phyloP scores from a whole-genome alignment of 2,888 invertebrate genomes.

The Salpingus planirostris region DNA sequence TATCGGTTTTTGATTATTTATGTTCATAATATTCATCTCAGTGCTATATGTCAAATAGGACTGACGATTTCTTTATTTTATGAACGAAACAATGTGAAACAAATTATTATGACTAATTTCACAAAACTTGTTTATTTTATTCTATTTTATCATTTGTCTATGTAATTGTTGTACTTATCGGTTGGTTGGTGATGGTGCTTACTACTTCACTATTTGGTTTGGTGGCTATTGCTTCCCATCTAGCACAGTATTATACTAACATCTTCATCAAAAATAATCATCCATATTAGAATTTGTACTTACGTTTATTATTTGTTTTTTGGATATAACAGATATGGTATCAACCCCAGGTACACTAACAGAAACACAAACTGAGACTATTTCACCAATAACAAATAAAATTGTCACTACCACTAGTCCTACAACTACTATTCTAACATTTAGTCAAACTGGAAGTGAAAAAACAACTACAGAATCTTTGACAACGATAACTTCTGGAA shows the following conservation, averaged over 20 bases:
- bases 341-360: conserved; percentile 41
- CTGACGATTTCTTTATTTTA: conserved; percentile 22
- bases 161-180: too few species aligned
- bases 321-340: conserved; percentile 41
- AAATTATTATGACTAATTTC: conserved; percentile 22
- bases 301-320: conserved; percentile 21
- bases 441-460: conserved; percentile 19
- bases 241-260: conserved; percentile 21
- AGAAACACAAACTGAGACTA: conserved; percentile 34
- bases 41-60: conserved; percentile 25
- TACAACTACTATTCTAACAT: conserved; percentile 30
- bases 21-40: conserved; percentile 12
- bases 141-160: conserved; percentile 4
- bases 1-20: conserved; percentile 2
- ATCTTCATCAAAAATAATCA: conserved; percentile 24
- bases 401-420: conserved; percentile 21
- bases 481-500: conserved; percentile 13
- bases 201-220: too few species aligned
- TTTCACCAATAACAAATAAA: conserved; percentile 28
- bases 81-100: too few species aligned
- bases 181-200: too few species aligned
- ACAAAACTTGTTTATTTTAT: conserved; percentile 18
- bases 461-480: conserved; percentile 19
- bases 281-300: conserved; percentile 23
- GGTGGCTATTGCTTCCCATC: conserved; percentile 21